Evolutionary conservation across 2,888 invertebrate species (phyloP).

Genomic region (Aporophyla lueneburgensis): DNA sequence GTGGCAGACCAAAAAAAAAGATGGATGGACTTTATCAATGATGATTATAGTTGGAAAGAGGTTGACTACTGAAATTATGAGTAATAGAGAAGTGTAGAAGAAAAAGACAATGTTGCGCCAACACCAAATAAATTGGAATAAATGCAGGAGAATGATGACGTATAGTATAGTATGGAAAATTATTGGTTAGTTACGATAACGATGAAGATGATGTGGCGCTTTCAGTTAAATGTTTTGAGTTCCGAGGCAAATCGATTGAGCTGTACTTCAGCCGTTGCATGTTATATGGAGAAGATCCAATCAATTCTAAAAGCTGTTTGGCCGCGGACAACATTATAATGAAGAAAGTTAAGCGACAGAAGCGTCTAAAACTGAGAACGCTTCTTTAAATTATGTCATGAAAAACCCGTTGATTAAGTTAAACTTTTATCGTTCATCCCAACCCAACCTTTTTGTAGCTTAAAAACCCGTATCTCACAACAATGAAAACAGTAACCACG

Average conservation of each 20-base stretch:
- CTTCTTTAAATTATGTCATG: background rate
- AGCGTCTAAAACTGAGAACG: background rate
- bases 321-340: background rate
- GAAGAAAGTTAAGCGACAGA: background rate
- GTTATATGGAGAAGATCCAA: background rate
- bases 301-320: background rate
- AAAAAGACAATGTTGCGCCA: too few relatives aligned
- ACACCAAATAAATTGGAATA: too few relatives aligned
- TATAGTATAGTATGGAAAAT: background rate
- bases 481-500: conserved; percentile 54
- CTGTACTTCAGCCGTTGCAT: too few relatives aligned
- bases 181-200: background rate
- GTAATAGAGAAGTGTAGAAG: too few relatives aligned
- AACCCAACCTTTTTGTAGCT: background rate
- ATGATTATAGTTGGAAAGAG: too few relatives aligned
- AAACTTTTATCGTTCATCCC: background rate
- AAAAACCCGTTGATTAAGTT: background rate
- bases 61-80: too few relatives aligned
- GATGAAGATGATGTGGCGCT: background rate
- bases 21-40: too few relatives aligned
- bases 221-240: background rate
- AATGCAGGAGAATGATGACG: too few relatives aligned
- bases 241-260: background rate
- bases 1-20: too few relatives aligned
- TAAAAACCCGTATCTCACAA: conserved; percentile 34